phyloP scores from a whole-genome alignment of 1,140 invertebrate genomes.

The Dendrolimus punctatus region DNA sequence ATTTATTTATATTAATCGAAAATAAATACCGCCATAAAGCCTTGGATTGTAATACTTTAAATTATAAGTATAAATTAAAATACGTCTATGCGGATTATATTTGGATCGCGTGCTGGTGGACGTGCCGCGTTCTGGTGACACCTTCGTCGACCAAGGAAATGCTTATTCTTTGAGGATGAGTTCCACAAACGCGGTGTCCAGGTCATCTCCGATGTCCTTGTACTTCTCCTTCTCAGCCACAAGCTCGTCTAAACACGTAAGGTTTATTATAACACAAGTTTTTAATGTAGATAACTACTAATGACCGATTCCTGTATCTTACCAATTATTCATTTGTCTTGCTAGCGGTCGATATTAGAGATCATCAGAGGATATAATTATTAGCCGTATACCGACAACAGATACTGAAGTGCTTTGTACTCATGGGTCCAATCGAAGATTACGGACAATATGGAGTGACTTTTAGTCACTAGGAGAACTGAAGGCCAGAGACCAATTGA shows the following conservation, averaged over 20 bases:
- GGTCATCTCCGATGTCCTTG: conserved; percentile 99
- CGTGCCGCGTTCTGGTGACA: conserved; percentile 5
- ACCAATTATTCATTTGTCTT: no score
- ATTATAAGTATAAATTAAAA: conserved; percentile 52
- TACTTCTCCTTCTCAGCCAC: conserved; percentile 99
- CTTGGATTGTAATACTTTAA: conserved; percentile 62
- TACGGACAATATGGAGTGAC: no score
- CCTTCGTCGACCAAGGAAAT: conserved; percentile 7
- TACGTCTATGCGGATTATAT: conserved; percentile 49
- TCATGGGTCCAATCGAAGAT: no score
- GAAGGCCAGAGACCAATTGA: no score
- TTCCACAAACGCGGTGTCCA: conserved; percentile 98
- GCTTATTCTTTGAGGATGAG: conserved; percentile 82
- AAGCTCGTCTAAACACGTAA: conserved; percentile 91
- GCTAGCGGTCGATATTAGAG: no score
- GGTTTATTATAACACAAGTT: conserved; percentile 35
- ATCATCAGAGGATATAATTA: no score
- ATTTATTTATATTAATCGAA: conserved; percentile 61
- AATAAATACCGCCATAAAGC: conserved; percentile 67
- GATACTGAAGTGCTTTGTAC: no score
- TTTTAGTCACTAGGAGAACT: no score
- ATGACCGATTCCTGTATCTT: neutral
- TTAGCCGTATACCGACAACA: no score
- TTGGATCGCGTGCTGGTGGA: conserved; percentile 40
- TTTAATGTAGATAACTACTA: neutral